These are phyloP conservation scores for Mythimna vitellina DNA, from an alignment of 2,888 invertebrate genomes.

Conservation along the genomic window DNA sequence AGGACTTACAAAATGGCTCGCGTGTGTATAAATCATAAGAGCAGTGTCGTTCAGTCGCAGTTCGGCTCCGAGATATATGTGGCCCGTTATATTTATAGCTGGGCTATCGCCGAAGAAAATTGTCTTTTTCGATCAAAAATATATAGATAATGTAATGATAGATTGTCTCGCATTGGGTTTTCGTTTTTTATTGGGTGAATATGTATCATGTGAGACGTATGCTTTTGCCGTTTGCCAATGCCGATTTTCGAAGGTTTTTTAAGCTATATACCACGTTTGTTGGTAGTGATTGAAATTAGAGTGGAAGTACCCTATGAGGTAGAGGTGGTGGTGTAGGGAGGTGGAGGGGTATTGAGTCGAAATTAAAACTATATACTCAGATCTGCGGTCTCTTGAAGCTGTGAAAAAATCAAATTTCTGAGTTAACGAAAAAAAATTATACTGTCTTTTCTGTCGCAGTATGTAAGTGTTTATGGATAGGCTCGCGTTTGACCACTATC, in stretches of 20 bases:
- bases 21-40: constrained; percentile 78
- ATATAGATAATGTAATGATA: constrained; percentile 55
- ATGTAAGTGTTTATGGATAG: no score
- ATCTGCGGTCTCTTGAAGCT: no score
- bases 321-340: no score
- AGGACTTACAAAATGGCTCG: constrained; percentile 65
- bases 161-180: constrained; percentile 39
- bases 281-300: not conserved
- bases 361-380: no score
- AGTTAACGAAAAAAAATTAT: no score
- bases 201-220: constrained; percentile 41
- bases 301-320: no score
- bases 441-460: no score
- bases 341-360: no score
- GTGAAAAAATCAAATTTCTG: no score
- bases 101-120: constrained; percentile 70
- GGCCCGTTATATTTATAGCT: constrained; percentile 76
- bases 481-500: no score
- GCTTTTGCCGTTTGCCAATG: constrained; percentile 8
- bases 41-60: constrained; percentile 78
- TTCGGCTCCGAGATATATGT: constrained; percentile 78
- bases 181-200: constrained; percentile 47
- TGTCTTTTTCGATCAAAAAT: constrained; percentile 60
- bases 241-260: not conserved
- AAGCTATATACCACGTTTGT: not conserved